Evolutionary conservation across 2,888 invertebrate species (phyloP).

Genomic region (Halictus ligatus): DNA sequence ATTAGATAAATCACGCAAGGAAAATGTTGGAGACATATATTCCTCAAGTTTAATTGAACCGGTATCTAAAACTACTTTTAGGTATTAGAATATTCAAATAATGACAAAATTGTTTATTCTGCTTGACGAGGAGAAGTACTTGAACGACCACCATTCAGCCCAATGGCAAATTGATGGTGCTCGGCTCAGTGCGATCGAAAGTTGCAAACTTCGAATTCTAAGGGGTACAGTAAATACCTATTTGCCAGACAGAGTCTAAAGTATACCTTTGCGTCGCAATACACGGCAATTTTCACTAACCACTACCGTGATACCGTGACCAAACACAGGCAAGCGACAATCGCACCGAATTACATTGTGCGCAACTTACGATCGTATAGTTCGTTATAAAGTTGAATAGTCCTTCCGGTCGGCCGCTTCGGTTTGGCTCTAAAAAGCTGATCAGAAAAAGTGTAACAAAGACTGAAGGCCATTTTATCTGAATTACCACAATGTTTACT

Average conservation of each 20-base stretch:
- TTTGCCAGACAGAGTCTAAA: background rate
- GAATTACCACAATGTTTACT: too few relatives aligned
- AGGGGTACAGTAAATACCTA: background rate
- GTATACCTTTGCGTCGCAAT: background rate
- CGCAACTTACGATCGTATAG: background rate
- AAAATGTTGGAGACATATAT: too few relatives aligned
- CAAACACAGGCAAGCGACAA: background rate
- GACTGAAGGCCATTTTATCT: too few relatives aligned
- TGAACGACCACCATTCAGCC: background rate
- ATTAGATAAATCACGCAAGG: too few relatives aligned
- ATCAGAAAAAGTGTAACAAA: background rate
- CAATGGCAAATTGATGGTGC: background rate
- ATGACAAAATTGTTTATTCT: background rate
- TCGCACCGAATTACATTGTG: background rate
- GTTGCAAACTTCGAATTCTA: background rate
- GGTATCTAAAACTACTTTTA: too few relatives aligned
- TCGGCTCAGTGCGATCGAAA: background rate
- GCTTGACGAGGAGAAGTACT: background rate
- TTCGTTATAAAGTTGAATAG: conserved; percentile 2
- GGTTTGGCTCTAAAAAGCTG: background rate
- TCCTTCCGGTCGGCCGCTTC: background rate
- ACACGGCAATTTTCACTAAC: background rate
- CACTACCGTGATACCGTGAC: background rate
- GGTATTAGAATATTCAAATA: too few relatives aligned
- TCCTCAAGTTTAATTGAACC: too few relatives aligned